Base-by-base conservation (phyloP, 2,797 vertebrate genomes). In the Sarcophilus harrisii region DNA sequence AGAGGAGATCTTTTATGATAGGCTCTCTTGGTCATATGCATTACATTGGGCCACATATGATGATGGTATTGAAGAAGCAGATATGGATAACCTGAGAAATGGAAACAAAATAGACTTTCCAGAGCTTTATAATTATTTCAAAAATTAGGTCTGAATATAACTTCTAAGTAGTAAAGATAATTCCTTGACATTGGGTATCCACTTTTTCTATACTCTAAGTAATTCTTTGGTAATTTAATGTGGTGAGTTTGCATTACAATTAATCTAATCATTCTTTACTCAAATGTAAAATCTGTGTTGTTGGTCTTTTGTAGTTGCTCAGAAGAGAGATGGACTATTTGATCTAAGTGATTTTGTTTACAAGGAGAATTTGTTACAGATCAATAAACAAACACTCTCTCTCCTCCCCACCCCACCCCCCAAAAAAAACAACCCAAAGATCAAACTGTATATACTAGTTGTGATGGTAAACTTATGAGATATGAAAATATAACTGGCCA, bases 401-500 rank as follows among this genome's bases (percentile, higher is more conserved):
- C 0, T 54, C 9, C 54, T 10, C 54, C 1, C 49, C 5, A 52
- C 49, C 6, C 52, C 52, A 52, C 49, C 6, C 52, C 52, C 52
- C 5, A 5, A 52, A 55, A 55, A 62, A 38, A 49, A 12, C 49
- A 58, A 49, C 28, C 0, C 24, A 59, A 14, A 2, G 9, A 0
- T 29, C 29, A 14, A 29, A 4, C 11, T 18, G 14, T 4, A 0
- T 58, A 21, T 45, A 32, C n/a, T 54, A 29, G n/a, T 60, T 24
- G 57, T 54, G 13, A 6, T 1, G 24, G 10, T 3, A 5, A 16
- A 24, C 24, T 2, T 4, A 1, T 0, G 0, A 0, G 21, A 9
- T 16, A 1, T 4, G 0, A 11, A 6, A 0, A 14, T 2, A 11
- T 18, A 27, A n/a, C 32, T 12, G 3, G 30, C 3, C 3, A 0